A percentile compares a stretch with the other conserved stretches of the same genome.
Evolutionary conservation across 2,888 invertebrate species (phyloP).

Genomic region (Drosophila kanekoi): DNA sequence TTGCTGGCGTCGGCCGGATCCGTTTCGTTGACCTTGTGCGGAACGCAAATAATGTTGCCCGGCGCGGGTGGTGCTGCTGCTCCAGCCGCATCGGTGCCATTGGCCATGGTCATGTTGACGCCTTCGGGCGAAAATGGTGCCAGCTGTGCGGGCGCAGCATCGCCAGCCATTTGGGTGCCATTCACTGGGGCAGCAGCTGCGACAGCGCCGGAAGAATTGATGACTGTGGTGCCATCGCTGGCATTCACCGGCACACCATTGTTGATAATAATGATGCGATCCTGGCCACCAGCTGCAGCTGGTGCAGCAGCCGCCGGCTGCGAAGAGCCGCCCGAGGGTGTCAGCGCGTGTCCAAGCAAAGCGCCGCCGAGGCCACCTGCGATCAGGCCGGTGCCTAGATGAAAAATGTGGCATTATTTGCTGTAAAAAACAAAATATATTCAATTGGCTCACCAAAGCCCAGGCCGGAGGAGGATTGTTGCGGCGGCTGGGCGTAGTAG

Average conservation of each 20-base stretch:
- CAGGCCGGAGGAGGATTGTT: conserved; percentile 82
- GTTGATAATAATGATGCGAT: conserved; percentile 84
- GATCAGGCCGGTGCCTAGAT: conserved; percentile 81
- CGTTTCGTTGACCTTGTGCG: conserved; percentile 83
- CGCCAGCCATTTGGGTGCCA: conserved; percentile 44
- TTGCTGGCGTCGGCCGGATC: conserved; percentile 83
- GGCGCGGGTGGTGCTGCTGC: conserved; percentile 57
- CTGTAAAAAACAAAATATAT: too few species aligned
- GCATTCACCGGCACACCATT: conserved; percentile 81
- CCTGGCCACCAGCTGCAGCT: conserved; percentile 69
- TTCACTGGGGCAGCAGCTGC: conserved; percentile 56
- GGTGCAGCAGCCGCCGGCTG: conserved; percentile 68
- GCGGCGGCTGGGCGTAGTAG: conserved; percentile 76
- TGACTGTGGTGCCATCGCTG: conserved; percentile 68
- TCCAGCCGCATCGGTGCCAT: conserved; percentile 49
- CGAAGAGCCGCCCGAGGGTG: conserved; percentile 79
- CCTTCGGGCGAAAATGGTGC: conserved; percentile 55
- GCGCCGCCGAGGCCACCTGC: conserved; percentile 84
- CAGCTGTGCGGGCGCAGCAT: conserved; percentile 53
- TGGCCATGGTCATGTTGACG: conserved; percentile 51
- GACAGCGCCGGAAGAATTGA: conserved; percentile 72
- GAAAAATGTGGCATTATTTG: not conserved
- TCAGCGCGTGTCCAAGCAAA: conserved; percentile 82
- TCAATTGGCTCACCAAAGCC: conserved; percentile 80
- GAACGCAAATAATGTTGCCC: conserved; percentile 83